Evolutionary conservation across 2,113 vertebrate genomes (phyloP), one percentile per base, ranked within the genome.

Genomic region (Galemys pyrenaicus): DNA sequence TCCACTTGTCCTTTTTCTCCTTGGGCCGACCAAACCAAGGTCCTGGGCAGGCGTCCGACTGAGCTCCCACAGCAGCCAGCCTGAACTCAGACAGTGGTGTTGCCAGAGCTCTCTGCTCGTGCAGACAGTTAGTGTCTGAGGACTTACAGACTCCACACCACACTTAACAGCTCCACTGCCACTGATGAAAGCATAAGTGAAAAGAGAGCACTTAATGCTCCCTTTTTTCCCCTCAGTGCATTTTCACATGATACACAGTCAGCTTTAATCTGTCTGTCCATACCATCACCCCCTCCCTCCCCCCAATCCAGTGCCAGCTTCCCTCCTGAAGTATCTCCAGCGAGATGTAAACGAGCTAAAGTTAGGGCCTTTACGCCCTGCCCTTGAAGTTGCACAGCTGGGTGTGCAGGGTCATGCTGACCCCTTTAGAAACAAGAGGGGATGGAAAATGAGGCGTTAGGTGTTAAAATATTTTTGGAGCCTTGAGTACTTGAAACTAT

Each of bases 391-490:
- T n/a, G 70, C 28, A 11, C n/a, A 19, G 44, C 5, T 51, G 65
- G 41, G 37, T n/a, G 4, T 19, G 32, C 56, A 85, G n/a, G 64
- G 32, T 62, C 74, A 79, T 2, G 12, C 16, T 3, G 41, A 35
- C 37, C 17, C 92, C 64, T 78, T 51, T 73, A 37, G 77, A 77
- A 41, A 44, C 12, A 9, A 16, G 58, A 77, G 26, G n/a, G 39
- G 24, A 22, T 86, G 81, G 81, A 71, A 88, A 74, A 20, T 56
- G 17, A 32, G n/a, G 7, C 65, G 82, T 81, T 24, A 62, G 58
- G 75, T 89, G 10, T 65, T 75, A 24, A 71, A 32, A 71, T 83
- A 67, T 70, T 96, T 96, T 68, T 54, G 56, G 46, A 83, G 67
- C 79, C 22, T 16, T 16, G 41, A 85, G 46, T 39, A 35, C 95